A percentile compares a stretch with the other conserved stretches of the same genome.
Evolutionary conservation across 2,113 vertebrate species (phyloP).

Genomic region (Chrysochloris asiatica): DNA sequence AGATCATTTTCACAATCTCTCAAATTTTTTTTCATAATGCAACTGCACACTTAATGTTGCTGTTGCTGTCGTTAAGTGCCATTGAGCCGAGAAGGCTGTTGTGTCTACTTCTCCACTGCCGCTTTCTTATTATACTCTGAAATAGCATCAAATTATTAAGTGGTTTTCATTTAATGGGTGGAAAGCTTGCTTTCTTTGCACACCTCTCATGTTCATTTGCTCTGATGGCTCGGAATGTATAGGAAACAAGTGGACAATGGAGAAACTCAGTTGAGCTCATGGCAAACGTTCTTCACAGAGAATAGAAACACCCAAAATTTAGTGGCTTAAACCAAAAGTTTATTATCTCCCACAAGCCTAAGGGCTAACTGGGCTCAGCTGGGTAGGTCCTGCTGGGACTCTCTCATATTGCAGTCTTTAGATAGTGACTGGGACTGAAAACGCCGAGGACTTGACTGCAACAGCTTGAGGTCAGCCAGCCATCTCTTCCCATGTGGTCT

Average conservation of each 20-base stretch:
- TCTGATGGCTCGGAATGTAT: background rate
- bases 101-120: background rate
- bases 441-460: background rate
- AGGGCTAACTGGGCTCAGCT: background rate
- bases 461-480: background rate
- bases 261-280: background rate
- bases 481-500: background rate
- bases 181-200: background rate
- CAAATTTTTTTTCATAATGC: too few species aligned
- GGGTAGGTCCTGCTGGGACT: background rate
- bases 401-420: background rate
- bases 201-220: background rate
- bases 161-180: background rate
- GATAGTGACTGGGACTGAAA: background rate
- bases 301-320: background rate
- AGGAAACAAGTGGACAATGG: constrained; percentile 9
- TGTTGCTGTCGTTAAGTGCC: background rate
- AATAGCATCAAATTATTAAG: background rate
- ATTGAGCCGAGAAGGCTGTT: background rate
- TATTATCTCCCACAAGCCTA: too few species aligned
- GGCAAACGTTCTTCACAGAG: background rate
- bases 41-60: background rate
- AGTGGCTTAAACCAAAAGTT: background rate
- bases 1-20: too few species aligned
- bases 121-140: background rate